Evolutionary conservation across 2,113 vertebrate species (phyloP), one percentile per base, ranked within the genome.

Genomic region (Aptenodytes forsteri): DNA sequence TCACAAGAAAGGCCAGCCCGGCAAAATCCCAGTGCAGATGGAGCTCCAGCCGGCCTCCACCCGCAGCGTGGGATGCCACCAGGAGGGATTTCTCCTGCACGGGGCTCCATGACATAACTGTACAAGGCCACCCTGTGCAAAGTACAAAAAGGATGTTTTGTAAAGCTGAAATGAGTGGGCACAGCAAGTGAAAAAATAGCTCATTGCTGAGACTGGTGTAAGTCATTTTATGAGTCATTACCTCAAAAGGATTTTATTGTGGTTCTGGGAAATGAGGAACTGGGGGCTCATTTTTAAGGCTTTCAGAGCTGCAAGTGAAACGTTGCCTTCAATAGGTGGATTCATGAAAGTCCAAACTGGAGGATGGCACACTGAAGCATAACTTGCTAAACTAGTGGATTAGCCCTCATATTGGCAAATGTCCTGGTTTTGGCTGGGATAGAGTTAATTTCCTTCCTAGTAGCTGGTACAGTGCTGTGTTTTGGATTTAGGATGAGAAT

Each of bases 201-300:
- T 87, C 62, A 38, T 49, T 81, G 32, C 34, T 90, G 67, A 77
- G 42, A 32, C 11, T 56, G 44, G 30, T 6, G 4, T 47, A 86
- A 95, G n/a, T 21, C 32, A 40, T 87, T 94, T 96, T 67, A 90
- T 87, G 75, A 92, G 58, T 71, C 83, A 91, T 93, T 89, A 77
- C 42, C 77, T 94, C 86, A 75, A 59, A 83, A 67, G 7, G 38
- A 75, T 84, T 95, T 94, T 65, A 83, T 52, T 85, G 3, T 56
- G 25, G 3, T 94, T 97, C 91, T 96, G 85, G 91, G 91, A 96
- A 97, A 96, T 52, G 80, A 83, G 66, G 46, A 91, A 67, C 77
- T 58, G 25, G 42, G 58, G 49, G 7, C 17, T 87, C 34, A 75
- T 90, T 76, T 94, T 32, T 83, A 88, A 89, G 34, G 36, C 25